Percentiles rank a stretch among this genome's conserved stretches.
phyloP scores from a whole-genome alignment of 1,140 invertebrate genomes.

The Drosophila kikkawai region DNA sequence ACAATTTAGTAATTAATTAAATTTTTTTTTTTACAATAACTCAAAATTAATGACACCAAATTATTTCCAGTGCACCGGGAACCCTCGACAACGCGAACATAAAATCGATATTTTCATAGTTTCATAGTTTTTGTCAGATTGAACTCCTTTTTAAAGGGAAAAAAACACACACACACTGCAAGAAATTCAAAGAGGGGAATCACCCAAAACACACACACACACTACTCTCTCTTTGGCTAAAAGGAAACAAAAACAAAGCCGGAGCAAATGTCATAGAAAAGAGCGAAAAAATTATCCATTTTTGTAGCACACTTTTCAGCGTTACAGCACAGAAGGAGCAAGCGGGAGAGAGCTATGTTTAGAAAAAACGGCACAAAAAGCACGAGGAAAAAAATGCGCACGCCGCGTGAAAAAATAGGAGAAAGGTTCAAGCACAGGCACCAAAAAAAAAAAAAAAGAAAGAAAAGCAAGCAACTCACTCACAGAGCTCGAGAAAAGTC shows the following conservation, averaged over 20 bases:
- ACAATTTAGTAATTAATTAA: neutral
- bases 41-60: neutral
- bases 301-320: conserved; percentile 67
- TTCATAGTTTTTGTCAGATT: conserved; percentile 7
- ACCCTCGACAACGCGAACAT: conserved; percentile 7
- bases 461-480: conserved; percentile 35
- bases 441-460: conserved; percentile 13
- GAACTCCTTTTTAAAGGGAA: neutral
- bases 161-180: neutral
- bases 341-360: conserved; percentile 44
- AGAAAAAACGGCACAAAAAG: conserved; percentile 82
- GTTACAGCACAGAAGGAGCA: neutral
- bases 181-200: conserved; percentile 25
- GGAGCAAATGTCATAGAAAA: conserved; percentile 31
- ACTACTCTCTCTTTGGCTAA: neutral
- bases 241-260: conserved; percentile 32
- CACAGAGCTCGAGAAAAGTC: conserved; percentile 18
- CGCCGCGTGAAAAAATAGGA: conserved; percentile 31
- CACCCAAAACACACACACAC: conserved; percentile 14
- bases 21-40: too few relatives aligned
- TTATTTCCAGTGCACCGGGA: conserved; percentile 19
- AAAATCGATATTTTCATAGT: conserved; percentile 50
- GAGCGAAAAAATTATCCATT: conserved; percentile 26
- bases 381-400: conserved; percentile 60
- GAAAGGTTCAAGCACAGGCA: conserved; percentile 5